Evolutionary conservation across 2,797 vertebrate species (phyloP).

Genomic region (Coregonus suidteri): DNA sequence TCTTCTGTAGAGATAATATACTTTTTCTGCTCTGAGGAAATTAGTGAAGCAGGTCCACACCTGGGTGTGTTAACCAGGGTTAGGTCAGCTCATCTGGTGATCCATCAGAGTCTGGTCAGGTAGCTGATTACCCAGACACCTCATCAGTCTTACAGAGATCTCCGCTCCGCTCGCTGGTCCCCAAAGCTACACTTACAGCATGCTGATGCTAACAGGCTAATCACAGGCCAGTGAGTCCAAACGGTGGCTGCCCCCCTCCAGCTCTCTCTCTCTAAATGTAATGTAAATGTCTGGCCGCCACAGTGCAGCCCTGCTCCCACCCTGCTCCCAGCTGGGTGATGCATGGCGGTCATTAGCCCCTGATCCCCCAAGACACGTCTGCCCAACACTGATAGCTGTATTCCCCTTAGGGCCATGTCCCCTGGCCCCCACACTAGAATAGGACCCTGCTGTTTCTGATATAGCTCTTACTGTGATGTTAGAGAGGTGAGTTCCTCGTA

Average conservation of each 20-base stretch:
- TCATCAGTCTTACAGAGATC: conserved; percentile 80
- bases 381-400: conserved; percentile 76
- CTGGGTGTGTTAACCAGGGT: conserved; percentile 78
- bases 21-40: conserved; percentile 81
- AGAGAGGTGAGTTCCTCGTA: conserved; percentile 48
- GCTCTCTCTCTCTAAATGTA: conserved; percentile 8
- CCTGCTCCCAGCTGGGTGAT: conserved; percentile 74
- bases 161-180: conserved; percentile 59
- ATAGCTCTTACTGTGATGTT: conserved; percentile 32
- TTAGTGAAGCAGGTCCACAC: conserved; percentile 85
- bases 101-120: conserved; percentile 84
- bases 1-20: conserved; percentile 78
- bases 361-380: conserved; percentile 70
- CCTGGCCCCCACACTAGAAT: conserved; percentile 37
- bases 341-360: conserved; percentile 81
- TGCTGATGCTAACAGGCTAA: conserved; percentile 61
- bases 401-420: conserved; percentile 43
- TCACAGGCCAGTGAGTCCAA: conserved; percentile 47
- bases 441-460: neutral
- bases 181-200: conserved; percentile 74
- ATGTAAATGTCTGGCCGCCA: neutral
- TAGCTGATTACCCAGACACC: conserved; percentile 82
- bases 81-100: conserved; percentile 69
- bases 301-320: conserved; percentile 43
- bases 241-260: neutral